These are phyloP conservation scores for Zophobas atratus DNA, from an alignment of 1,140 invertebrate genomes.

Conservation along the genomic window DNA sequence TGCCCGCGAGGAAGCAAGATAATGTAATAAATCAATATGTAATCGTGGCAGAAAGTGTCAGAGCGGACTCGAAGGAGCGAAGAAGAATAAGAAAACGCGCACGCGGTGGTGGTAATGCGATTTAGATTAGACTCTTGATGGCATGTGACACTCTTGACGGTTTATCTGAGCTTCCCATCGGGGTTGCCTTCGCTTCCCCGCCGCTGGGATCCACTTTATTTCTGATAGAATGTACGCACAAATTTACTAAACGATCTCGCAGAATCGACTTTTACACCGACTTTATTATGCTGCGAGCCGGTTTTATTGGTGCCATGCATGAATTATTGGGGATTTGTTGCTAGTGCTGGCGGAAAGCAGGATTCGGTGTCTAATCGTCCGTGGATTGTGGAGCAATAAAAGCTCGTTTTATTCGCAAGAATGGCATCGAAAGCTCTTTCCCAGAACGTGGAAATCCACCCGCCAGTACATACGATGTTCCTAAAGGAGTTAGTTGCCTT, in stretches of 20 bases:
- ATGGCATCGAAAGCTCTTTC: background rate
- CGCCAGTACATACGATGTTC: too few relatives aligned
- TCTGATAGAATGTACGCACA: conserved; percentile 46
- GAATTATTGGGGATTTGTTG: conserved; percentile 42
- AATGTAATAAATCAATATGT: conserved; percentile 63
- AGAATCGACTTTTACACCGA: conserved; percentile 42
- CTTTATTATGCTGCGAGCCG: conserved; percentile 42
- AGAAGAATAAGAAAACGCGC: conserved; percentile 47
- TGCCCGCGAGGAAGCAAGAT: conserved; percentile 53
- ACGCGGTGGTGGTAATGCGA: conserved; percentile 58
- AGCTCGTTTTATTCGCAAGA: conserved; percentile 39
- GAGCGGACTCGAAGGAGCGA: conserved; percentile 30
- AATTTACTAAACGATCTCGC: conserved; percentile 47
- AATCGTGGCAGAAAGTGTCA: conserved; percentile 59
- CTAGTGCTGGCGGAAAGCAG: conserved; percentile 39
- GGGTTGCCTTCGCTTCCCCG: conserved; percentile 40
- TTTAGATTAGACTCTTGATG: conserved; percentile 63
- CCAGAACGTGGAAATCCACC: too few relatives aligned
- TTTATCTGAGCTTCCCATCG: conserved; percentile 55
- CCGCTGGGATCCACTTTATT: conserved; percentile 44
- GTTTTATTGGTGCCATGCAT: conserved; percentile 42
- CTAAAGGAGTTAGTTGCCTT: too few relatives aligned
- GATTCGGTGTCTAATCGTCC: conserved; percentile 38
- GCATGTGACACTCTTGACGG: conserved; percentile 61
- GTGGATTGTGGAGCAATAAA: conserved; percentile 40